A percentile compares a stretch with the other conserved stretches of the same genome.
Conservation (phyloP, 2,113 vertebrate genomes). For the Phaethon lepturus region DNA sequence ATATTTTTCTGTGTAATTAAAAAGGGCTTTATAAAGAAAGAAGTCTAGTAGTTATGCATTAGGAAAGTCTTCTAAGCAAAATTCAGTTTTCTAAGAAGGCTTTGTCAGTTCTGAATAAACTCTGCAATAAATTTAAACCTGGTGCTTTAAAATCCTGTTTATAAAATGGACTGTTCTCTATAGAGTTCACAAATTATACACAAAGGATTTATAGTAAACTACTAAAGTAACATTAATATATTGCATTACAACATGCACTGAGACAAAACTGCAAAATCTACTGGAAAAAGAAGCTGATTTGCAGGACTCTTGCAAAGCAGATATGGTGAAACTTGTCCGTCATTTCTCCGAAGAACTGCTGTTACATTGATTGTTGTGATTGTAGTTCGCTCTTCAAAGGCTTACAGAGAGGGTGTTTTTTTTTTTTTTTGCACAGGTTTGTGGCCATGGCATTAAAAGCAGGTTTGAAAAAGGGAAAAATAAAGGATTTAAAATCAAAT, state of each 20-base stretch:
- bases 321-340: neutral
- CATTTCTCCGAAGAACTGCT: neutral
- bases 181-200: slow-evolving; percentile 35
- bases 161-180: slow-evolving; percentile 31
- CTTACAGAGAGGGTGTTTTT: rapidly evolving
- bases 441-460: neutral
- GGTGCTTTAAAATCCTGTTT: slow-evolving; percentile 49
- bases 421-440: neutral
- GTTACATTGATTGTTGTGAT: neutral
- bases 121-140: slow-evolving; percentile 37
- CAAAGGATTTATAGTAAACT: slow-evolving; percentile 28
- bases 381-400: neutral
- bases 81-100: slow-evolving; percentile 32
- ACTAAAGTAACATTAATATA: slow-evolving; percentile 1
- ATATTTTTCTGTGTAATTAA: neutral
- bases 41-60: neutral
- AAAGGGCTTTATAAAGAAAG: neutral
- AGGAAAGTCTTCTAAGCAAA: slow-evolving; percentile 18
- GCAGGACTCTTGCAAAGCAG: neutral
- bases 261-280: neutral
- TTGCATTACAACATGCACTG: neutral
- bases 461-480: neutral
- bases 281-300: slow-evolving; percentile 5
- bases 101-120: slow-evolving; percentile 54
- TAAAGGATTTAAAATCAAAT: neutral